These are phyloP conservation scores for Todiramphus saurophagus DNA, from an alignment of 2,113 vertebrate genomes.

Conservation along the genomic window DNA sequence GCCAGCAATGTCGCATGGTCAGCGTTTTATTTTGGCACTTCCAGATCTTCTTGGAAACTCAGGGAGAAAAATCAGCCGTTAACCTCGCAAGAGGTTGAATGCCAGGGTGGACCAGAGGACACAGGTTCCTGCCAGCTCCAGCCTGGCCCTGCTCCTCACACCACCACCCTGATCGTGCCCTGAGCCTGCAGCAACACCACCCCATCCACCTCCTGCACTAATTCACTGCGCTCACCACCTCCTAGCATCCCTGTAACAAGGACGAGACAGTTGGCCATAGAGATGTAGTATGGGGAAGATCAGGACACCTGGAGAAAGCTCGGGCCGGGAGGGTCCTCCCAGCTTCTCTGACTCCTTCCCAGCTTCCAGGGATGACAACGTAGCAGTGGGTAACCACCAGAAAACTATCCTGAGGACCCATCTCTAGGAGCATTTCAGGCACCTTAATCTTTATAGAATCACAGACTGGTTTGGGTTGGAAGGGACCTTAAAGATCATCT, in stretches of 20 bases:
- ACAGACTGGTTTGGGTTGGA: not conserved
- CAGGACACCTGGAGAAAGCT: not conserved
- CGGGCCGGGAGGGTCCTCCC: not conserved
- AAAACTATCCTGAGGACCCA: not conserved
- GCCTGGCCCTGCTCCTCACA: not conserved
- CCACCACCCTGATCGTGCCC: not conserved
- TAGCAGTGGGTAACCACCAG: not conserved
- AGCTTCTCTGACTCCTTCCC: not conserved
- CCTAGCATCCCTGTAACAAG: not conserved
- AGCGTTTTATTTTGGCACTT: not conserved
- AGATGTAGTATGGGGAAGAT: not conserved
- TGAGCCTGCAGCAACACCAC: not conserved
- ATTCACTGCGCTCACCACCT: accelerated
- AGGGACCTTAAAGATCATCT: not conserved
- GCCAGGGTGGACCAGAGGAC: not conserved
- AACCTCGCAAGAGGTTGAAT: not conserved
- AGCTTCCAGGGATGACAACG: not conserved
- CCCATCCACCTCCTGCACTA: not conserved
- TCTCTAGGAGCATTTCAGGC: not conserved
- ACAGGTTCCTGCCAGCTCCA: not conserved
- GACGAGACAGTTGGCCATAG: not conserved
- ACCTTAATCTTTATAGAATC: not conserved
- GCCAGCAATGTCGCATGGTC: accelerated
- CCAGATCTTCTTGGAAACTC: not conserved
- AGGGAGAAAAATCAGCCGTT: not conserved